A percentile compares a stretch with the other conserved stretches of the same genome.
phyloP scores from a whole-genome alignment of 2,797 vertebrate genomes.

The Tangara arthus region DNA sequence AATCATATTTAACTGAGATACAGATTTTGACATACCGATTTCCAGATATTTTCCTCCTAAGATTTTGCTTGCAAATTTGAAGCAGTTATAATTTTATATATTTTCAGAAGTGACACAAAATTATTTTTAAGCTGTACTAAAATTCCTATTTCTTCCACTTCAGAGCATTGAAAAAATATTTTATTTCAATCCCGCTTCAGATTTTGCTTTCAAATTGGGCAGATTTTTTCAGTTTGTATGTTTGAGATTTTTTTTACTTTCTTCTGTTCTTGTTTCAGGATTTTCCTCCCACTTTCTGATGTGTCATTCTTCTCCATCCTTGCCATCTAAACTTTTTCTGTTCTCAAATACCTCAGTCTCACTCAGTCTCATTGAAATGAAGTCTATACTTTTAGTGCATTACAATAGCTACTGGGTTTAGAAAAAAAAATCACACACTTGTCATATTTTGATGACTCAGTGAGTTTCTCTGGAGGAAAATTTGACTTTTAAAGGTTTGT shows the following conservation, averaged over 20 bases:
- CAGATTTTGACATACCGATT: neutral
- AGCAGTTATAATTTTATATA: neutral
- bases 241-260: neutral
- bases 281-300: neutral
- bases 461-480: slow-evolving; percentile 45
- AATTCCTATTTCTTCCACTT: neutral
- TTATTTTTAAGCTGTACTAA: neutral
- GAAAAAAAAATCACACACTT: slow-evolving; percentile 18
- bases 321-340: neutral
- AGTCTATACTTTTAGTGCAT: slow-evolving; percentile 39
- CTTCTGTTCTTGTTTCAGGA: neutral
- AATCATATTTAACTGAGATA: neutral
- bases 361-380: slow-evolving; percentile 14
- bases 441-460: slow-evolving; percentile 14
- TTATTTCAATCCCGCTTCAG: neutral
- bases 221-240: neutral
- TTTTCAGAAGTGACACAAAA: neutral
- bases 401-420: neutral
- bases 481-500: slow-evolving; percentile 36
- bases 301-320: neutral
- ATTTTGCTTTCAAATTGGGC: neutral
- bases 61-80: neutral
- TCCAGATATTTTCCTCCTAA: neutral
- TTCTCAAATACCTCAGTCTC: slow-evolving; percentile 1
- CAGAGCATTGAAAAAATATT: neutral